A percentile compares a stretch with the other conserved stretches of the same genome.
Evolutionary conservation across 1,140 invertebrate species (phyloP).

Genomic region (Hyles vespertilio): DNA sequence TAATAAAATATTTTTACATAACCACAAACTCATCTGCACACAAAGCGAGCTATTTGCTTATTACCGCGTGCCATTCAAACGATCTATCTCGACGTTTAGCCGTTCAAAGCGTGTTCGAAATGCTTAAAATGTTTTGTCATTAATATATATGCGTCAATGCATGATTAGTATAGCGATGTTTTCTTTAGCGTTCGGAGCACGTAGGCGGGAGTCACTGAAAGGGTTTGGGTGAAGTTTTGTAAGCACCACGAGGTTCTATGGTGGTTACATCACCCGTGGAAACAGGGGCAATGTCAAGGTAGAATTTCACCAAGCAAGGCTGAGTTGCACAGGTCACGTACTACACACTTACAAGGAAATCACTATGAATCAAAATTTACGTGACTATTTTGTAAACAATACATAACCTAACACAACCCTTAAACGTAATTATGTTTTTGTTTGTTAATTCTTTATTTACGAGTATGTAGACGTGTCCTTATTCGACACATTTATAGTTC

Average conservation of each 20-base stretch:
- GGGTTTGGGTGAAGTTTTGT: constrained; percentile 5
- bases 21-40: constrained; percentile 1
- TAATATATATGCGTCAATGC: constrained; percentile 6
- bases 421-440: too few relatives aligned
- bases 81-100: constrained; percentile 6
- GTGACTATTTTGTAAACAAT: too few relatives aligned
- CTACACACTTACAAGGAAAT: too few relatives aligned
- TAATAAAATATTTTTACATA: not conserved
- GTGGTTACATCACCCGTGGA: not conserved
- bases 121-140: constrained; percentile 1
- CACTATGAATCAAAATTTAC: too few relatives aligned
- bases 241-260: constrained; percentile 1
- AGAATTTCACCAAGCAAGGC: not conserved
- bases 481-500: too few relatives aligned
- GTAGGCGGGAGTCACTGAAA: constrained; percentile 1
- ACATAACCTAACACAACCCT: too few relatives aligned
- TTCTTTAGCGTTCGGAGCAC: not conserved
- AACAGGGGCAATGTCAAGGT: constrained; percentile 9
- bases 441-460: too few relatives aligned
- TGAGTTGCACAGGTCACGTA: too few relatives aligned
- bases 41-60: constrained; percentile 4
- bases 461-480: too few relatives aligned
- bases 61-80: constrained; percentile 5
- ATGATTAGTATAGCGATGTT: constrained; percentile 2
- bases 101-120: constrained; percentile 9